Conservation (phyloP, 2,888 invertebrate species). For the Xestia rhomboidea region DNA sequence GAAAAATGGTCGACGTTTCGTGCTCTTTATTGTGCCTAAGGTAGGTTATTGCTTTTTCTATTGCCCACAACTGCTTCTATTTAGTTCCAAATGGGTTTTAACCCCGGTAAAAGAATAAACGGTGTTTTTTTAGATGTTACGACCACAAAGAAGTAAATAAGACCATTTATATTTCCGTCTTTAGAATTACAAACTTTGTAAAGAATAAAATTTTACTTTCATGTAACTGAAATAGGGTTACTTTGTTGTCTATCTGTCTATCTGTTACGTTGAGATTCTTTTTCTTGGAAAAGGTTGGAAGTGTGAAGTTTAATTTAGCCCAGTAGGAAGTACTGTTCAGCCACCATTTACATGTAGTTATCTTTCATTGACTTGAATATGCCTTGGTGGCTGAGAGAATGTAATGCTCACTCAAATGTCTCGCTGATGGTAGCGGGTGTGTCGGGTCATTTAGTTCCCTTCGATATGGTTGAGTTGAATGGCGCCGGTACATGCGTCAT, state of each 20-base stretch:
- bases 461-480: too few species aligned
- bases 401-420: too few species aligned
- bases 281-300: not conserved
- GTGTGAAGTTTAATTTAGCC: not conserved
- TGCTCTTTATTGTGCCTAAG: conserved; percentile 16
- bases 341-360: too few species aligned
- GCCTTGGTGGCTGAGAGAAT: too few species aligned
- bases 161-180: not conserved
- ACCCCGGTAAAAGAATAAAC: conserved; percentile 1
- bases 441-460: too few species aligned
- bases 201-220: not conserved
- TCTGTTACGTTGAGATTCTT: not conserved
- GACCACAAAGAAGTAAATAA: not conserved
- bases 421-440: too few species aligned
- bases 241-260: not conserved
- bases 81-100: conserved; percentile 5
- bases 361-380: too few species aligned
- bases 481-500: too few species aligned
- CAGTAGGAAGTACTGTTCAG: not conserved
- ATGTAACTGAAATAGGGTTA: not conserved
- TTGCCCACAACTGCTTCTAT: conserved; percentile 3
- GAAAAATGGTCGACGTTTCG: not conserved
- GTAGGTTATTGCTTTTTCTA: conserved; percentile 17
- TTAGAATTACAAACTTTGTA: too few species aligned
- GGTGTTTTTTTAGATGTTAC: not conserved